These are phyloP conservation scores for Cyprichromis sp. DNA, from an alignment of 2,113 vertebrate species.

Conservation along the genomic window DNA sequence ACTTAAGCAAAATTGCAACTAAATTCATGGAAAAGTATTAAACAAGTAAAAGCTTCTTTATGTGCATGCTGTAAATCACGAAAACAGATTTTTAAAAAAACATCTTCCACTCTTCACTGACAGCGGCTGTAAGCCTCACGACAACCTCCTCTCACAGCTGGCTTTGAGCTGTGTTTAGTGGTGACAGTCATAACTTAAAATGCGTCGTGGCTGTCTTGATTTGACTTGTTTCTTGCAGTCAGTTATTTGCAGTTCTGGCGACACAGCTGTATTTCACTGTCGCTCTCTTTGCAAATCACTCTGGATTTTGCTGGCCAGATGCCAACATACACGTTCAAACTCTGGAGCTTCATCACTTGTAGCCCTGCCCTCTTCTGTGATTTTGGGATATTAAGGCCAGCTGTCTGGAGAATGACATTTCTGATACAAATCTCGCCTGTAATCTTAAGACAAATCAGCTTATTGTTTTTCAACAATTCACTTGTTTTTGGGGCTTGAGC, in stretches of 20 bases:
- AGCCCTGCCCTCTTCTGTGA: not conserved
- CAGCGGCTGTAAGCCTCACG: not conserved
- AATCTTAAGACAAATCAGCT: slow-evolving; percentile 44
- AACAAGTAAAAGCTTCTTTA: not conserved
- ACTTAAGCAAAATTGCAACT: rapidly evolving
- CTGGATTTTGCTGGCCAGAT: not conserved
- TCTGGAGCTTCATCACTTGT: not conserved
- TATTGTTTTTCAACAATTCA: slow-evolving; percentile 1
- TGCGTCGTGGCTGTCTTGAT: not conserved
- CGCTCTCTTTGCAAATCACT: not conserved
- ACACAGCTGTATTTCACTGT: not conserved
- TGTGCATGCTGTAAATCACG: not conserved
- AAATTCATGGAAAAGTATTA: not conserved
- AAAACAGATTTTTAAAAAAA: not conserved
- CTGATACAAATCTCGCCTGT: slow-evolving; percentile 17
- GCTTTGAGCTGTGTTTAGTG: slow-evolving; percentile 2
- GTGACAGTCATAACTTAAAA: not conserved
- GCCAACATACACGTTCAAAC: not conserved
- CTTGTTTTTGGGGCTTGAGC: not conserved
- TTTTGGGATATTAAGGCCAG: slow-evolving; percentile 53
- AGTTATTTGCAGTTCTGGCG: not conserved
- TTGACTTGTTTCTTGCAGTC: not conserved
- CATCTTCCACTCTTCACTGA: not conserved
- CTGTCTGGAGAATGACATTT: slow-evolving; percentile 11
- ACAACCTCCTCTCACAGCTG: not conserved